A percentile compares a stretch with the other conserved stretches of the same genome.
phyloP scores from a whole-genome alignment of 2,113 vertebrate species.

The Cyprinodon variegatus region DNA sequence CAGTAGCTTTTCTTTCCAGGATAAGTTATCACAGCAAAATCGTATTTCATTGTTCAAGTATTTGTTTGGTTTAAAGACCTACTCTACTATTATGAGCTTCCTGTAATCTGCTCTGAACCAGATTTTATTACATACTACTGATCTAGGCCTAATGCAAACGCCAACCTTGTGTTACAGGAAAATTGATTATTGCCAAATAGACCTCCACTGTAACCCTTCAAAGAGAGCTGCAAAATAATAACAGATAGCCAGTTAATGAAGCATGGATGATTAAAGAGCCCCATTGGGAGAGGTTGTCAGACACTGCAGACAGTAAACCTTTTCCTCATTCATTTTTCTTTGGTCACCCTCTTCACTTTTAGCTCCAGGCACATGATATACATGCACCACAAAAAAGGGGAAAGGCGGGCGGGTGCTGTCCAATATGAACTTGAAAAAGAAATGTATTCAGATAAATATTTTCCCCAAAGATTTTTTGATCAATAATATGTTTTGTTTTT shows the following conservation, averaged over 20 bases:
- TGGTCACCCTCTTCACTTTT: slow-evolving; percentile 79
- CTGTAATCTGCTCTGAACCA: slow-evolving; percentile 16
- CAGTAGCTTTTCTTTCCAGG: not conserved
- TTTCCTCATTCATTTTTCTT: slow-evolving; percentile 71
- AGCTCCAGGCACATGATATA: slow-evolving; percentile 43
- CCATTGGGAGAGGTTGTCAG: slow-evolving; percentile 55
- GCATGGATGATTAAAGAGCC: slow-evolving; percentile 76
- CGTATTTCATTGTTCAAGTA: not conserved
- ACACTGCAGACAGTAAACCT: slow-evolving; percentile 57
- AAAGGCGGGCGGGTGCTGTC: slow-evolving; percentile 18
- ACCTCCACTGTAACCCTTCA: slow-evolving; percentile 42
- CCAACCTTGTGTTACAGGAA: slow-evolving; percentile 17
- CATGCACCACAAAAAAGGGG: slow-evolving; percentile 6
- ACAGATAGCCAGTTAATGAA: slow-evolving; percentile 72
- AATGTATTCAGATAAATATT: slow-evolving; percentile 6
- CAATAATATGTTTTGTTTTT: not conserved
- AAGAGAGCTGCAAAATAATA: slow-evolving; percentile 54
- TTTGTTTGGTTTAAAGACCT: not conserved
- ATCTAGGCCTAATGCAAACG: slow-evolving; percentile 33
- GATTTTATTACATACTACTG: slow-evolving; percentile 35
- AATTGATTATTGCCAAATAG: slow-evolving; percentile 58
- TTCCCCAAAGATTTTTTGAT: not conserved
- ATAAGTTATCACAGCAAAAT: not conserved
- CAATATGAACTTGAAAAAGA: slow-evolving; percentile 79
- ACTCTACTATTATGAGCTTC: not conserved